Percentiles rank a stretch among this genome's conserved stretches.
These are phyloP conservation scores for Acanthurus lineatus DNA, from an alignment of 2,797 vertebrate genomes.

Conservation along the genomic window DNA sequence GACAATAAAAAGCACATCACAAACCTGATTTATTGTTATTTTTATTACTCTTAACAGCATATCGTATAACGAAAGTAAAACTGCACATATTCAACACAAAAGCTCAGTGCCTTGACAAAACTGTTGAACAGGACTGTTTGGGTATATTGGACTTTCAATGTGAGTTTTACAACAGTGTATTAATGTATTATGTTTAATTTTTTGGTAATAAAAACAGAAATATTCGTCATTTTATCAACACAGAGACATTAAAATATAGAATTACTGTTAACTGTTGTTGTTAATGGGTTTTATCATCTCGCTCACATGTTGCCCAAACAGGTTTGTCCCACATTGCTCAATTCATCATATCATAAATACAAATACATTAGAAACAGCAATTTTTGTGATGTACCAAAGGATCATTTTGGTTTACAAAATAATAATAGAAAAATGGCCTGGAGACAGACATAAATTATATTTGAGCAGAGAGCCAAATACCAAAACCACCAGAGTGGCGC, in stretches of 20 bases:
- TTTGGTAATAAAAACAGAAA: not conserved
- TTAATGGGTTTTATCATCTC: not conserved
- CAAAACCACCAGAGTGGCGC: slow-evolving; percentile 5
- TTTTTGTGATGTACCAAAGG: not conserved
- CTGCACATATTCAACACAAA: not conserved
- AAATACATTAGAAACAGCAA: not conserved
- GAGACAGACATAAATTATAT: slow-evolving; percentile 22
- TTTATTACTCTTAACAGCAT: not conserved
- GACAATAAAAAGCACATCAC: not conserved
- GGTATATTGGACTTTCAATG: slow-evolving; percentile 4
- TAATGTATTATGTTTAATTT: slow-evolving; percentile 1
- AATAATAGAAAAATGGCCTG: slow-evolving; percentile 11
- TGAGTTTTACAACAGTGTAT: slow-evolving; percentile 3
- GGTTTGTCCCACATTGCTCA: not conserved
- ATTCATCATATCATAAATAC: slow-evolving; percentile 22
- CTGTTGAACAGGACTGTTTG: not conserved
- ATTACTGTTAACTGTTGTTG: not conserved
- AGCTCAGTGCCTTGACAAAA: not conserved
- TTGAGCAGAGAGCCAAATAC: slow-evolving; percentile 10
- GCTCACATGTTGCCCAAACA: not conserved
- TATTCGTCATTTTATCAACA: not conserved
- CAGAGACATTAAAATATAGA: not conserved
- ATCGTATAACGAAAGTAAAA: not conserved
- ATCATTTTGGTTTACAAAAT: slow-evolving; percentile 12
- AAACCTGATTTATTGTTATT: not conserved